These are phyloP conservation scores for Nettapus auritus DNA, from an alignment of 2,113 vertebrate species.

Conservation along the genomic window DNA sequence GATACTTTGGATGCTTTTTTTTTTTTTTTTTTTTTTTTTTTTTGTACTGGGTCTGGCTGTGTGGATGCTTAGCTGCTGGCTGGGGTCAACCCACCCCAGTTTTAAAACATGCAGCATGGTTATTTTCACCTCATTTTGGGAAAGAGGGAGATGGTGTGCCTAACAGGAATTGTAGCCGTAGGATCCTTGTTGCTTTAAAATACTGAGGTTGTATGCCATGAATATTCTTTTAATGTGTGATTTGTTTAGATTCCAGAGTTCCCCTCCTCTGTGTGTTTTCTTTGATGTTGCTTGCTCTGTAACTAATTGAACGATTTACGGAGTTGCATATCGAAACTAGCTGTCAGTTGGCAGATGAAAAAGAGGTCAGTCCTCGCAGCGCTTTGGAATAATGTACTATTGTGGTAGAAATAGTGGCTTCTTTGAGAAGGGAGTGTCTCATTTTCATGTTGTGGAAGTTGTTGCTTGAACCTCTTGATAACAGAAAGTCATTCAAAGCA, in stretches of 20 bases:
- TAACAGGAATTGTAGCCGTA: neutral
- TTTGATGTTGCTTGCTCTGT: slow-evolving; percentile 6
- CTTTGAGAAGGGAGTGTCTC: slow-evolving; percentile 6
- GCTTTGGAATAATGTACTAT: neutral
- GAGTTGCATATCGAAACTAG: neutral
- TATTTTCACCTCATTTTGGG: neutral
- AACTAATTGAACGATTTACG: neutral
- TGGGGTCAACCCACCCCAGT: neutral
- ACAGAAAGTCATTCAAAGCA: neutral
- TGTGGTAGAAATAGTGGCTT: slow-evolving; percentile 21
- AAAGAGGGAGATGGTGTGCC: neutral
- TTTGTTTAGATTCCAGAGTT: slow-evolving; percentile 17
- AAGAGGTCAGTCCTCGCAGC: neutral
- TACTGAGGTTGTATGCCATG: neutral
- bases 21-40: neutral
- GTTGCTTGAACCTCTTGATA: neutral
- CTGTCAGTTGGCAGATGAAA: slow-evolving; percentile 12
- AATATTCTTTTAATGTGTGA: neutral
- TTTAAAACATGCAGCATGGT: neutral
- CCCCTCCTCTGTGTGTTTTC: neutral
- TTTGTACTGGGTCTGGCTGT: neutral
- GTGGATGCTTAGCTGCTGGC: neutral
- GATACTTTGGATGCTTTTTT: neutral
- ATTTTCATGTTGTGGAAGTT: neutral
- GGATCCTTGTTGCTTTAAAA: neutral